Evolutionary conservation across 2,797 vertebrate species (phyloP), one percentile per base, ranked within the genome.

Genomic region (Semotilus atromaculatus): DNA sequence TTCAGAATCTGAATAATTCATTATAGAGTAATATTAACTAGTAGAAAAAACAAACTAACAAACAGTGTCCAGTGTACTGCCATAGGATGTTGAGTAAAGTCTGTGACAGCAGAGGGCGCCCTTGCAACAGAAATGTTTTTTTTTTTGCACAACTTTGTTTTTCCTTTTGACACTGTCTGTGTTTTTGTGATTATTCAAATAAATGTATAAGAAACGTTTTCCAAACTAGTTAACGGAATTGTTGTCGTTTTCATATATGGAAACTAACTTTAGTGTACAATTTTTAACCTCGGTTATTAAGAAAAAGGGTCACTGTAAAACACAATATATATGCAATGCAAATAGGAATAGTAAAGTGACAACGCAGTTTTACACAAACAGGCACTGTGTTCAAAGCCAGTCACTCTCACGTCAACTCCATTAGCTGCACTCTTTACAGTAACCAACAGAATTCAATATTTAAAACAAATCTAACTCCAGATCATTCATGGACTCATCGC

Each of bases 31-130:
- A 51, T 62, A 62, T 51, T 51, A 45, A 10, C 4, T 2, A 73
- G 16, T 3, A 29, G 2, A 73, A n/a, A 51, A 34, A 73, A 73
- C 43, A 51, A 71, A 43, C 3, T 48, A 31, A 34, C 31, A 36
- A 21, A 66, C 16, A 18, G 29, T 66, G 29, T 66, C 62, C 14
- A 66, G 5, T 74, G 5, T 55, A 19, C 26, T 34, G 40, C 18
- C 5, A 55, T 19, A 7, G 29, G 0, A 7, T 67, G 81, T 76
- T 43, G 5, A 38, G 11, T 9, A 55, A 55, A 18, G 11, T 43
- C 13, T 5, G 11, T 31, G 43, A 64, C 82, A 83, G 19, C 64
- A 83, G 82, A 77, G 34, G 62, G 34, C 48, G 14, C 45, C 23
- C 48, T 68, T 53, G 48, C 19, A 16, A 68, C 4, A 66, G 0